Conservation (phyloP, 2,888 invertebrate genomes). For the Sturmia bella region DNA sequence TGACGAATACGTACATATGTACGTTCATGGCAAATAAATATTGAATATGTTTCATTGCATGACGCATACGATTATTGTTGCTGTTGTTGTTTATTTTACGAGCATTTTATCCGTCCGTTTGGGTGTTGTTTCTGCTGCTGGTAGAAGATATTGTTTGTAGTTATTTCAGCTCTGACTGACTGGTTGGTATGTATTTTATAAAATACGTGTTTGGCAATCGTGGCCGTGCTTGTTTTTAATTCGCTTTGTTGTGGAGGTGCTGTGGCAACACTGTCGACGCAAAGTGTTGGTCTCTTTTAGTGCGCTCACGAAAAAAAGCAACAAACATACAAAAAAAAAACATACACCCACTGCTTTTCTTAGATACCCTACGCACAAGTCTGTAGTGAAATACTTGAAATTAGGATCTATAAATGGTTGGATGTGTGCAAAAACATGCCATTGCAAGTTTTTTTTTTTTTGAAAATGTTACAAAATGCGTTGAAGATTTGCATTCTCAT, state of each 20-base stretch:
- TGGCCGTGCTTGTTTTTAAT: conserved; percentile 14
- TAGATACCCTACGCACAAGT: conserved; percentile 37
- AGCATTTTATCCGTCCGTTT: conserved; percentile 49
- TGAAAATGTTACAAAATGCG: too few relatives aligned
- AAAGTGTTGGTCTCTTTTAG: conserved; percentile 20
- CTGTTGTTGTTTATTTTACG: conserved; percentile 25
- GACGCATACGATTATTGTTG: conserved; percentile 62
- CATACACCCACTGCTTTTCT: conserved; percentile 42
- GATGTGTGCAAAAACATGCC: background rate
- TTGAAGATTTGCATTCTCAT: too few relatives aligned
- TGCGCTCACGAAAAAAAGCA: conserved; percentile 29
- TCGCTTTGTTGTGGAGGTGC: conserved; percentile 52
- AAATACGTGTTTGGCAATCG: conserved; percentile 41
- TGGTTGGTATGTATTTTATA: conserved; percentile 21
- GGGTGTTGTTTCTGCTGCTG: conserved; percentile 18
- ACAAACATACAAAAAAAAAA: too few relatives aligned
- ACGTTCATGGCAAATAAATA: conserved; percentile 60
- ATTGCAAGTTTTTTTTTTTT: too few relatives aligned
- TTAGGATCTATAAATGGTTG: background rate
- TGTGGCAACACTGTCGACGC: conserved; percentile 56
- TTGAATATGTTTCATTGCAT: conserved; percentile 66
- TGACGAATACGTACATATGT: conserved; percentile 66
- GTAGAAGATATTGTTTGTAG: conserved; percentile 42
- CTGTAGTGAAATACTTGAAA: background rate
- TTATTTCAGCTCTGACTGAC: conserved; percentile 39